Evolutionary conservation across 2,888 invertebrate genomes (phyloP), one percentile per base, ranked within the genome.

Genomic region (Epirrita christyi): DNA sequence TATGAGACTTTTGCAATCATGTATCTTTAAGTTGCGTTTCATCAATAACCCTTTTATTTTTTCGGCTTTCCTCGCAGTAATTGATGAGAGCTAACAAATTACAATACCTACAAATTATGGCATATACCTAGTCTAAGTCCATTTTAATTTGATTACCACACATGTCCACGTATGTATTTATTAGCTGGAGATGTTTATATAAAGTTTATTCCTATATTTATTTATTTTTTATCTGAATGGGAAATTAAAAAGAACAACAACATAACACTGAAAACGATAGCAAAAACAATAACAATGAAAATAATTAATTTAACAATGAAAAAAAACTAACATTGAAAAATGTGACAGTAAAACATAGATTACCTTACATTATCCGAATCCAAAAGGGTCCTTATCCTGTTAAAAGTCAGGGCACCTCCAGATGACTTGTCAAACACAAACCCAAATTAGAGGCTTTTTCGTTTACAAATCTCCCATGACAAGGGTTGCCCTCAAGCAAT

Each of bases 401-500:
- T 64, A 64, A 74, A 71, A 67, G 70, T 72, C 72, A 70, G 61
- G 64, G 66, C 71, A 76, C 68, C 76, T 77, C 69, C 68, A 80
- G 79, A 80, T 81, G 81, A 81, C 81, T 81, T 81, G 79, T 83
- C 81, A 81, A 83, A 86, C 78, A 82, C 72, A 76, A 76, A 79
- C 80, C 81, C 80, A 83, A 86, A 86, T 86, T 85, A 85, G 81
- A 82, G 78, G 83, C 75, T 79, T 82, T 84, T 86, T 81, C 81
- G 80, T 80, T 82, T 78, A 82, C 82, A 86, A 85, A 85, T 86
- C 85, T 84, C 76, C 75, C 78, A 76, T 86, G 86, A 88, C 82
- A 85, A 84, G 86, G 87, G 87, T 88, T 79, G 75, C 77, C 76
- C 76, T 74, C 72, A 67, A 72, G 79, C 78, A 73, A 73, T 73